Evolutionary conservation across 2,113 vertebrate genomes (phyloP).

Genomic region (Terrapene triunguis): DNA sequence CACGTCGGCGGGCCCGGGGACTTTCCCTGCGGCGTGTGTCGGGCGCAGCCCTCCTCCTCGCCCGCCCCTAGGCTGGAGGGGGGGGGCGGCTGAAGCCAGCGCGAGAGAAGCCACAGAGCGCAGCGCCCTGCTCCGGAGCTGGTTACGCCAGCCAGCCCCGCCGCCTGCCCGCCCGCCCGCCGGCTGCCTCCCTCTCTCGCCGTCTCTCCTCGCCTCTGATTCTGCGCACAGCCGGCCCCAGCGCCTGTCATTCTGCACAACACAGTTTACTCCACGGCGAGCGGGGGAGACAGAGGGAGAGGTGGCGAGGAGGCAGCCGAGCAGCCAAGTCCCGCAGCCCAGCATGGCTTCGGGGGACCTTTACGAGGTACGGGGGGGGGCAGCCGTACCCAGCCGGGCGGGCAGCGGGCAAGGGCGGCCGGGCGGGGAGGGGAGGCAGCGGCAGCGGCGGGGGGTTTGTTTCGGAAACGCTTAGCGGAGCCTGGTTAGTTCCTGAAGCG

Average conservation of each 20-base stretch:
- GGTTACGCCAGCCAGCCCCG: slow-evolving; percentile 76
- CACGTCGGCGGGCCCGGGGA: background rate
- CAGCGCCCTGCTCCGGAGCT: slow-evolving; percentile 59
- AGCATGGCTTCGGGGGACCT: slow-evolving; percentile 97
- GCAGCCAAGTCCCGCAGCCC: slow-evolving; percentile 84
- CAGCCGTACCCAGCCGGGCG: background rate
- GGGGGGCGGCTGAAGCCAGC: slow-evolving; percentile 56
- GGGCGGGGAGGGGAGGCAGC: background rate
- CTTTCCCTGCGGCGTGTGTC: slow-evolving; percentile 53
- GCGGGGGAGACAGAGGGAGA: slow-evolving; percentile 11
- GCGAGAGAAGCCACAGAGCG: slow-evolving; percentile 44
- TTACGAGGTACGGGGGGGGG: slow-evolving; percentile 87
- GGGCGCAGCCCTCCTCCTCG: slow-evolving; percentile 2
- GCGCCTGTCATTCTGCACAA: slow-evolving; percentile 82
- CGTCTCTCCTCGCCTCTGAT: slow-evolving; percentile 66
- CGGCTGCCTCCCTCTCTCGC: background rate
- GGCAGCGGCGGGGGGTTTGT: background rate
- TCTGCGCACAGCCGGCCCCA: slow-evolving; percentile 82
- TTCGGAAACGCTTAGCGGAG: slow-evolving; percentile 36
- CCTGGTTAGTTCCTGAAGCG: slow-evolving; percentile 36
- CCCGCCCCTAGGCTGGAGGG: background rate
- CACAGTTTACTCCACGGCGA: slow-evolving; percentile 77
- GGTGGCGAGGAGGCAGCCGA: slow-evolving; percentile 73
- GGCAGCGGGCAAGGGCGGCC: background rate
- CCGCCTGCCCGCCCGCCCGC: slow-evolving; percentile 55